Base-by-base conservation (phyloP, 2,113 vertebrate species). In the Macrotis lagotis region DNA sequence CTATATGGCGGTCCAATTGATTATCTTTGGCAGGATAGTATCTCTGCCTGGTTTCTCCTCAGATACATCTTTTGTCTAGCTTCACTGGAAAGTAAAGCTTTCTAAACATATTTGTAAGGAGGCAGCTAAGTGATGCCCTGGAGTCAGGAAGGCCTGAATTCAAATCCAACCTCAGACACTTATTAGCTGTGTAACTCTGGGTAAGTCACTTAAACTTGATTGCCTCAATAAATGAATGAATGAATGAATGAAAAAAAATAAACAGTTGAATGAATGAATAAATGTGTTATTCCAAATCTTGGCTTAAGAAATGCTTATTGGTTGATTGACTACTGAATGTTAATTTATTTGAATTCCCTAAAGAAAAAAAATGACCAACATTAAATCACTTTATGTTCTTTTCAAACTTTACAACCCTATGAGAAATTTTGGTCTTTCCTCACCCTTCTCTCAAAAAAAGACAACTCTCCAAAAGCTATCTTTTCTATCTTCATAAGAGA, bases 331-430 rank as follows among this genome's bases (percentile, higher is more conserved):
- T 53, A 53, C 3, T 8, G 24, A 53, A 53, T 53, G 52, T 53
- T 53, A 53, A 53, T 25, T 25, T 53, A 26, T 53, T 53, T 53
- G 52, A 53, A 25, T 53, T 53, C 52, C 52, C 25, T 25, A 53
- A 53, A 26, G 25, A 53, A 53, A 53, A 52, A 53, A 53, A n/a
- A n/a, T 53, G 52, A 25, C 59, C 59, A 74, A 6, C 12, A n/a
- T 74, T 74, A 74, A n/a, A 12, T 91, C 50, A 9, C 88, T 93
- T 94, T 95, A 50, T 92, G 2, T 92, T n/a, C 37, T 90, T 49
- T 25, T 25, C 12, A 25, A 0, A 52, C 88, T 95, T 88, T 88
- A 14, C 92, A 37, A 59, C 51, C 83, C 26, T 50, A 22, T 52
- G 83, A 92, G 49, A 44, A 25, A 47, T 66, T 49, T 24, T 88